phyloP scores from a whole-genome alignment of 2,797 vertebrate genomes.

The Anguilla megastoma region DNA sequence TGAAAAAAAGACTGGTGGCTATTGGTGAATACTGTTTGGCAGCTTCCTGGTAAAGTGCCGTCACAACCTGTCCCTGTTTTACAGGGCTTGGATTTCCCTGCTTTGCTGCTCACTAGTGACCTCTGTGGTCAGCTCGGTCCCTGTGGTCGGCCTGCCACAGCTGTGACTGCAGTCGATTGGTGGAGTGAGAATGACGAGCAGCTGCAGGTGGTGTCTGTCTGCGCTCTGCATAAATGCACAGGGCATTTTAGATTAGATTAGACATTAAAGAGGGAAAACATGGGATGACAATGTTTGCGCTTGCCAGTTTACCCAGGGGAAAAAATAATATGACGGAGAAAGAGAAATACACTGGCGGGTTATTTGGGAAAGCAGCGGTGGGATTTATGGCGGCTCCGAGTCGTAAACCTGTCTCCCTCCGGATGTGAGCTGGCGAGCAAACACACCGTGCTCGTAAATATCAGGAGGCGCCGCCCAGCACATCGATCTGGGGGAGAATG shows the following conservation, averaged over 20 bases:
- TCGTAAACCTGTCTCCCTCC: conserved; percentile 82
- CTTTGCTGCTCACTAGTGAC: neutral
- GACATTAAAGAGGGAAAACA: neutral
- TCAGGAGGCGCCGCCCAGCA: conserved; percentile 76
- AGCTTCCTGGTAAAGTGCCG: neutral
- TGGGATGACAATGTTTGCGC: neutral
- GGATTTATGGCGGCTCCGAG: conserved; percentile 80
- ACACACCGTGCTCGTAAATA: conserved; percentile 89
- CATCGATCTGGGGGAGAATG: conserved; percentile 87
- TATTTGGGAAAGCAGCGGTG: conserved; percentile 51
- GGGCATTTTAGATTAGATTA: too few species aligned
- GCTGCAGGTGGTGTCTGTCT: too few species aligned
- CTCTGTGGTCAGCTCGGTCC: neutral
- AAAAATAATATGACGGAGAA: neutral
- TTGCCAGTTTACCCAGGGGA: neutral
- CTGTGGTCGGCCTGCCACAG: neutral
- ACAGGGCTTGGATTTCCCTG: neutral
- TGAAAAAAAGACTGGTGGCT: too few species aligned
- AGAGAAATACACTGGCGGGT: neutral
- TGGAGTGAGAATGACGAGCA: too few species aligned
- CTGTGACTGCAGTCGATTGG: neutral
- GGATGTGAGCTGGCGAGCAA: conserved; percentile 77
- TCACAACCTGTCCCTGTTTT: neutral
- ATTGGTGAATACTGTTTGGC: neutral
- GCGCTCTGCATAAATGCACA: too few species aligned